A percentile compares a stretch with the other conserved stretches of the same genome.
phyloP scores from a whole-genome alignment of 2,797 vertebrate species.

The Tenualosa thibaudeaui region DNA sequence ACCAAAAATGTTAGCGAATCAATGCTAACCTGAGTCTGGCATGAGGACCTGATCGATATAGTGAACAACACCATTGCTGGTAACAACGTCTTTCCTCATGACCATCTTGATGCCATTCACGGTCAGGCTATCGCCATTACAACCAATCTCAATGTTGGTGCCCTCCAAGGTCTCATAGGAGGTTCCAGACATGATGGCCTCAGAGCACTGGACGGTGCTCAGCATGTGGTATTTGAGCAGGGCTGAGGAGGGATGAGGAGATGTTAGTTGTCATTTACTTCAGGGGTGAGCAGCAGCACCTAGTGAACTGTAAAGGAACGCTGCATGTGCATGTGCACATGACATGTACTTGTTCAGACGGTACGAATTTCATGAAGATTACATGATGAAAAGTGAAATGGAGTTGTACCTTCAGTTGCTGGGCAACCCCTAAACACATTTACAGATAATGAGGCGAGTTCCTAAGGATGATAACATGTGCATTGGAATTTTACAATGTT shows the following conservation, averaged over 20 bases:
- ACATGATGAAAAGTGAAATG: neutral
- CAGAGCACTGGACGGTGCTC: conserved; percentile 91
- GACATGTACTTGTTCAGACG: neutral
- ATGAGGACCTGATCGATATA: conserved; percentile 90
- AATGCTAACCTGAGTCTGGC: conserved; percentile 90
- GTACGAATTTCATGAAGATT: neutral
- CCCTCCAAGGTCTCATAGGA: conserved; percentile 91
- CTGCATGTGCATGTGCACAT: neutral
- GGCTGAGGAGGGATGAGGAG: conserved; percentile 67
- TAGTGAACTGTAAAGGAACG: neutral
- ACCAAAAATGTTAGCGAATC: neutral
- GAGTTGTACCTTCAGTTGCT: neutral
- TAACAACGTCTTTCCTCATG: conserved; percentile 91
- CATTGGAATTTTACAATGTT: neutral
- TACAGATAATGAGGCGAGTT: neutral
- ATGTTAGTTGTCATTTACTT: neutral
- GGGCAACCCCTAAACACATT: neutral
- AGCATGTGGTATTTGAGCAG: conserved; percentile 91
- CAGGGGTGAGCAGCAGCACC: neutral
- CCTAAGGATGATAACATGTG: neutral
- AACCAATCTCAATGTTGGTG: conserved; percentile 88
- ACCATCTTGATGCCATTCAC: conserved; percentile 96
- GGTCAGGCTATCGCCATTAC: conserved; percentile 90
- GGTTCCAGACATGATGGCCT: conserved; percentile 88
- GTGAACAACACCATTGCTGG: conserved; percentile 94